A percentile compares a stretch with the other conserved stretches of the same genome.
Evolutionary conservation across 2,888 invertebrate species (phyloP).

Genomic region (Zelleria hepariella): DNA sequence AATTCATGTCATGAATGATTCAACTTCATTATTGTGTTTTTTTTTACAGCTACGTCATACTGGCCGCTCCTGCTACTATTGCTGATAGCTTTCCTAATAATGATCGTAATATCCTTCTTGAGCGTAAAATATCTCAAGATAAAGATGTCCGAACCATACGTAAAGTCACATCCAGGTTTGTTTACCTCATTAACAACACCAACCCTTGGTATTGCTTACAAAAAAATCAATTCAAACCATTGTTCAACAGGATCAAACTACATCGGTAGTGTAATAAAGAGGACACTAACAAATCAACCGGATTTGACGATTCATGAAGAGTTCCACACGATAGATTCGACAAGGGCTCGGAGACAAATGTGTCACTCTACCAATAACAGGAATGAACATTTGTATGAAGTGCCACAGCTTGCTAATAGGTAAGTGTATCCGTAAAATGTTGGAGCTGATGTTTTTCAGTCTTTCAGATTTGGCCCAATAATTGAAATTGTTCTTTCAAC

Average conservation of each 20-base stretch:
- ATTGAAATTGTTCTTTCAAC: no score
- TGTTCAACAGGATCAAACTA: constrained; percentile 71
- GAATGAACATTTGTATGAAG: constrained; percentile 90
- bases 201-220: no score
- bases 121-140: constrained; percentile 63
- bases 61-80: constrained; percentile 56
- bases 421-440: constrained; percentile 16
- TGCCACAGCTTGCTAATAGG: constrained; percentile 77
- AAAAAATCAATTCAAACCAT: no score
- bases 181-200: neutral
- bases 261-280: constrained; percentile 86
- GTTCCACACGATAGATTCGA: constrained; percentile 84
- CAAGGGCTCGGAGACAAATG: constrained; percentile 43
- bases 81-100: constrained; percentile 56
- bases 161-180: constrained; percentile 57
- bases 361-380: constrained; percentile 76
- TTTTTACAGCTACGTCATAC: constrained; percentile 50
- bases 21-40: constrained; percentile 1
- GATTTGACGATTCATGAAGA: constrained; percentile 82
- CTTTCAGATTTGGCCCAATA: no score
- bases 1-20: no score
- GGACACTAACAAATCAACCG: constrained; percentile 83
- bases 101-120: constrained; percentile 52
- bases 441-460: neutral
- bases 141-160: constrained; percentile 54